phyloP scores from a whole-genome alignment of 1,140 invertebrate genomes.

The Dreissena rostriformis region DNA sequence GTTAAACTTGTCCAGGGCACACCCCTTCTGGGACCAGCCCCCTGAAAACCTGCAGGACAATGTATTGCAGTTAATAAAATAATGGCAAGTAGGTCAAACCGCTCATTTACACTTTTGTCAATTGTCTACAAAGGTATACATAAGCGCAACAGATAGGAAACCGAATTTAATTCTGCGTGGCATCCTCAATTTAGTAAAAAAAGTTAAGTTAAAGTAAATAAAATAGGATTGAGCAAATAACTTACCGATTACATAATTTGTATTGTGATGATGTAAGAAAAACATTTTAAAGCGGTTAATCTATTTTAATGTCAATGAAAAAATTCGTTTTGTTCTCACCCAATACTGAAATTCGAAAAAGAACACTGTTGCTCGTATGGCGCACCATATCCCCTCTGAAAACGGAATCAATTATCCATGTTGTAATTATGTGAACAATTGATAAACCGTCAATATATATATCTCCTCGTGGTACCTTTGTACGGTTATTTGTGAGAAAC shows the following conservation, averaged over 20 bases:
- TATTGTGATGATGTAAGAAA: constrained; percentile 3
- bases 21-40: constrained; percentile 76
- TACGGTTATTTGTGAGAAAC: too few relatives aligned
- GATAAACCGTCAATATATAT: too few relatives aligned
- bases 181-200: too few relatives aligned
- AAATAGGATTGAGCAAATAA: constrained; percentile 5
- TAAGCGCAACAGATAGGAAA: background rate
- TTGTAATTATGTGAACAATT: background rate
- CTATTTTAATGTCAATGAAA: too few relatives aligned
- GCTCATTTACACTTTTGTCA: background rate
- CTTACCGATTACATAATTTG: background rate
- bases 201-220: too few relatives aligned
- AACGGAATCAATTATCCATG: background rate
- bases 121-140: constrained; percentile 4
- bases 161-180: too few relatives aligned
- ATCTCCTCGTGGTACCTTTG: too few relatives aligned
- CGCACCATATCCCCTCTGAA: background rate
- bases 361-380: constrained; percentile 57
- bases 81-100: too few relatives aligned
- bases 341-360: constrained; percentile 69
- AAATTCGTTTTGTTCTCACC: constrained; percentile 48
- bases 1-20: constrained; percentile 65
- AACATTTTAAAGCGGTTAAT: background rate
- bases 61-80: background rate
- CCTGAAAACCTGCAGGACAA: constrained; percentile 55